Evolutionary conservation across 2,113 vertebrate species (phyloP).

Genomic region (Cryptotis parvus): DNA sequence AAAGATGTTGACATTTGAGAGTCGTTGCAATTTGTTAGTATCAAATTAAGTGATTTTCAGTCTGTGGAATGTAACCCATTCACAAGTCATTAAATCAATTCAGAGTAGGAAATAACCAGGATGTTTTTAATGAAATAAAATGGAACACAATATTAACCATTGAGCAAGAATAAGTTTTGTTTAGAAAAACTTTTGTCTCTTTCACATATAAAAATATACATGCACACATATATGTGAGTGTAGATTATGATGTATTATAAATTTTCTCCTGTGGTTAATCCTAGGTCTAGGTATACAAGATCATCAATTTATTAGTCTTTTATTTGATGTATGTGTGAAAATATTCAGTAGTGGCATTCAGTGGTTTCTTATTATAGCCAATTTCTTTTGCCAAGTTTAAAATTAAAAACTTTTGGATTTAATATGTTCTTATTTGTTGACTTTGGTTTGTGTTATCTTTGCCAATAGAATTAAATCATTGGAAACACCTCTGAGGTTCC

Average conservation of each 20-base stretch:
- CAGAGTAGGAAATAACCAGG: neutral
- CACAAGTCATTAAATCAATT: constrained; percentile 4
- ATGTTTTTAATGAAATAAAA: constrained; percentile 36
- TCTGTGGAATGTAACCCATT: neutral
- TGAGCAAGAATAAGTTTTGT: neutral
- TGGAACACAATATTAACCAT: neutral
- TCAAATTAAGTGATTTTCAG: neutral
- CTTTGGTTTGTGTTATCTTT: no score
- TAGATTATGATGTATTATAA: neutral
- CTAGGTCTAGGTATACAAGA: neutral
- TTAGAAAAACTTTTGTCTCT: neutral
- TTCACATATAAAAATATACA: neutral
- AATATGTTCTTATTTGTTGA: no score
- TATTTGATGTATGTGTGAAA: no score
- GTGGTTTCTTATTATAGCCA: no score
- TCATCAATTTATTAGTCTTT: neutral
- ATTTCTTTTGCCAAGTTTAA: no score
- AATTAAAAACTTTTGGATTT: no score
- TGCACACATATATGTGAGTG: neutral
- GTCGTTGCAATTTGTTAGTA: neutral
- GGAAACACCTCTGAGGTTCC: no score
- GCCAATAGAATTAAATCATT: no score
- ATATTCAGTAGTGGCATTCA: no score
- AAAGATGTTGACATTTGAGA: constrained; percentile 35
- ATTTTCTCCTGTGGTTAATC: neutral